Evolutionary conservation across 2,888 invertebrate species (phyloP), one percentile per base, ranked within the genome.

Genomic region (Microchrysa polita): DNA sequence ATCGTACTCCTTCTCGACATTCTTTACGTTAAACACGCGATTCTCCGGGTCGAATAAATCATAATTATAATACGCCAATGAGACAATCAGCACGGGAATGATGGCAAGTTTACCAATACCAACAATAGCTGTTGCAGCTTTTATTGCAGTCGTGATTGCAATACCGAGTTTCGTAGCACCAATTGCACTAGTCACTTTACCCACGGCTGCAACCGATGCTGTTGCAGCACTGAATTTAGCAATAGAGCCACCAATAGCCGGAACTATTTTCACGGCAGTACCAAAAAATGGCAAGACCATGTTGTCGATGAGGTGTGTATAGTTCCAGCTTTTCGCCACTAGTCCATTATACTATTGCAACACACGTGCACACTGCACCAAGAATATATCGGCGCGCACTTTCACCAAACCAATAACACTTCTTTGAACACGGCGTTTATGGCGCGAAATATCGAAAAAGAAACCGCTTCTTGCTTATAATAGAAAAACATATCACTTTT

Each of bases 11-110:
- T 88, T 85, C 67, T 90, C 87, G 1, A 93, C 83, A 52, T 87
- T 83, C 77, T 88, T 88, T 74, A 90, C 88, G 81, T 90, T 91
- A 76, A 92, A 91, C 0, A 93, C 93, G 67, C 92, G 87, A 83
- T 91, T 93, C 83, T 94, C 94, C 0, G 94, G 94, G 83, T 94
- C 94, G 79, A 93, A 90, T 1, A 93, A 86, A 79, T 95, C 94
- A 83, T 94, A 94, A 84, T 94, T 92, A 83, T 92, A 94, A 80
- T 93, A 94, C 0, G 93, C 92, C 79, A 94, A 86, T 0, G 92
- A 88, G 1, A 91, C 93, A 75, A 94, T 85, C 80, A 95, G 87
- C 52, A 91, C 87, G 0, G 94, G 94, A 73, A 94, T 85, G 79
- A 94, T 90, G 1, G 91, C 87, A 9, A 93, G 84, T 80, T 93